Conservation (phyloP, 2,113 vertebrate genomes). For the Ifrita kowaldi region DNA sequence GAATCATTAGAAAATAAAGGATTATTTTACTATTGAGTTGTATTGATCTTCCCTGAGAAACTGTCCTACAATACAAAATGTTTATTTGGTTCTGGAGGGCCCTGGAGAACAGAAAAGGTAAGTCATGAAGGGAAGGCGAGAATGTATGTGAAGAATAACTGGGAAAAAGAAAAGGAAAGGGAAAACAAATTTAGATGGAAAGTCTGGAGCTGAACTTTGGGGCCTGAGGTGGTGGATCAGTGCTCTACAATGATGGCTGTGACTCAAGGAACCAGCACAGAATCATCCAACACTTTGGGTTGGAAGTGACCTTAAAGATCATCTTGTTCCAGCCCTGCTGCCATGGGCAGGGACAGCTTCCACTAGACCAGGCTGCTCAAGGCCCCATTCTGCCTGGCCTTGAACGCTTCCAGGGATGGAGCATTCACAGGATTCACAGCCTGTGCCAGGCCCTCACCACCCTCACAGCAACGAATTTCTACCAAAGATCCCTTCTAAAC, state of each 20-base stretch:
- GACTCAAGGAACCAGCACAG: neutral
- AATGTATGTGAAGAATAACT: neutral
- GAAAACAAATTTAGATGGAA: neutral
- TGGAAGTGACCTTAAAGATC: neutral
- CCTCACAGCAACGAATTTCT: neutral
- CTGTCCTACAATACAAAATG: neutral
- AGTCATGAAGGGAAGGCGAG: neutral
- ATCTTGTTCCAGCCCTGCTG: neutral
- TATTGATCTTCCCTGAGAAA: neutral
- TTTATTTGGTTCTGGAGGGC: neutral
- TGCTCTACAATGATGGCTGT: fast-evolving
- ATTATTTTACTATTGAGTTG: neutral
- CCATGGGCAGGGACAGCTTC: neutral
- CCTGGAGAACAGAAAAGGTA: neutral
- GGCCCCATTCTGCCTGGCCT: too few species aligned
- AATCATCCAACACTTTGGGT: neutral
- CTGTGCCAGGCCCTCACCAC: neutral
- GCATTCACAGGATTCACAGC: neutral
- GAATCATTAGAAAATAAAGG: neutral
- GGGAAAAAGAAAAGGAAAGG: neutral
- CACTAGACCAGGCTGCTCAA: neutral
- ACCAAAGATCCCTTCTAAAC: neutral
- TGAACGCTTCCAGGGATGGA: neutral
- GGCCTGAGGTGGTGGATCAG: neutral
- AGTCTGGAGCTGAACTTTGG: neutral